phyloP scores from a whole-genome alignment of 2,113 vertebrate species.

The Podilymbus podiceps region DNA sequence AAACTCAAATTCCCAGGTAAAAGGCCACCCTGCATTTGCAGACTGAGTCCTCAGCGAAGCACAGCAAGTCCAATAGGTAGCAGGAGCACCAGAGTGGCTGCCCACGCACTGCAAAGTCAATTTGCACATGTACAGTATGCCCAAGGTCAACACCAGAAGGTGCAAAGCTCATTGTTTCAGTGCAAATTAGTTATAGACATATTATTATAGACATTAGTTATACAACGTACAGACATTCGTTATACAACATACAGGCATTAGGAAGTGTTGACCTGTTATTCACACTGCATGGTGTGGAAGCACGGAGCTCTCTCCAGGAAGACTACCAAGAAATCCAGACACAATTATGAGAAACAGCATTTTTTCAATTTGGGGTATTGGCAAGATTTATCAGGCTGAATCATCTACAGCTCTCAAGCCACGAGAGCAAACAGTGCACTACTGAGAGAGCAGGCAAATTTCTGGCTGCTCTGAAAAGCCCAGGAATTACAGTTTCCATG shows the following conservation, averaged over 20 bases:
- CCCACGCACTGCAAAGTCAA: background rate
- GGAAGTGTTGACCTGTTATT: background rate
- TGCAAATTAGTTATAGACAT: background rate
- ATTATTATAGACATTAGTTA: background rate
- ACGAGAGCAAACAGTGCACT: background rate
- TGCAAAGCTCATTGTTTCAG: background rate
- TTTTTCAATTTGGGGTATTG: background rate
- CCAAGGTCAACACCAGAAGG: background rate
- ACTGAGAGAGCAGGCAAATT: background rate
- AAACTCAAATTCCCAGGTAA: background rate
- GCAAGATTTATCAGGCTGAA: background rate
- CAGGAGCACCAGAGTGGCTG: background rate
- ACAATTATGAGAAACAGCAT: background rate
- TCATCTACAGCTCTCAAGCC: background rate
- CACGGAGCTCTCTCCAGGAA: background rate
- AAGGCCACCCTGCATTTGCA: background rate
- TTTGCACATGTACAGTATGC: background rate
- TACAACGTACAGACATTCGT: background rate
- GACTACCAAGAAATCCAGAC: background rate
- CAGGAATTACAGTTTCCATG: constrained; percentile 29
- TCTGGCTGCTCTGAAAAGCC: background rate
- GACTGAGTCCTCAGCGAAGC: background rate
- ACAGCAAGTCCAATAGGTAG: background rate
- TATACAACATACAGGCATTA: background rate
- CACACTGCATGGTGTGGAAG: background rate